Base-by-base conservation (phyloP, 1,140 invertebrate genomes). In the Maniola jurtina region DNA sequence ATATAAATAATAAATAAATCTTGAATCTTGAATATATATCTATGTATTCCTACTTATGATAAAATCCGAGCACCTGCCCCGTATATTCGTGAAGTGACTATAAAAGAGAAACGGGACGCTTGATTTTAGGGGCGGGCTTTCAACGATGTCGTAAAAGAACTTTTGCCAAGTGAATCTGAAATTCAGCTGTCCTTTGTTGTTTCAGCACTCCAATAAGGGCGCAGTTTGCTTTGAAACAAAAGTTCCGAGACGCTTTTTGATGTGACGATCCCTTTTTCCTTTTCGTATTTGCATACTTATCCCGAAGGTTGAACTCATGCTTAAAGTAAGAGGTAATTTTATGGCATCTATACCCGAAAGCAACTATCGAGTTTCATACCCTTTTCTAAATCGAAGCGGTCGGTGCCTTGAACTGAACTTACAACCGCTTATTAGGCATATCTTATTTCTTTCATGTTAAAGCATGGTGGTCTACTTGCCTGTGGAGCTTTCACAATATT, bases 121-220 rank as follows among this genome's bases (percentile, higher is more conserved):
- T 52, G 48, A 52, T 52, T 52, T 52, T 52, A 52, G 16, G 48
- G 48, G 48, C 15, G 48, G 14, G n/a, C 6, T 25, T 16, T 13
- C 14, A 16, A 16, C 48, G 48, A 52, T 16, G 48, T 52, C 48
- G 48, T 52, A 52, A 52, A 52, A 52, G 15, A 25, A 52, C 15
- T 52, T 52, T 52, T 25, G 15, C 48, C 16, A 52, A 52, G 48
- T 52, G 48, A 52, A 52, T 25, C 48, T 25, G 48, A 52, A 52
- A 9, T 52, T 52, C 16, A 52, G 48, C 48, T 2, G 14, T 25
- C 48, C 16, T 52, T 52, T 52, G 48, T 52, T 52, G 16, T 25
- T 52, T 52, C 15, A 52, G 48, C 48, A 52, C 48, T 52, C 48
- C 48, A 52, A 52, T 52, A 52, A 52, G 14, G 14, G 48, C 5